These are phyloP conservation scores for Callyntrura guangdongensis DNA, from an alignment of 2,888 invertebrate genomes.

Conservation along the genomic window DNA sequence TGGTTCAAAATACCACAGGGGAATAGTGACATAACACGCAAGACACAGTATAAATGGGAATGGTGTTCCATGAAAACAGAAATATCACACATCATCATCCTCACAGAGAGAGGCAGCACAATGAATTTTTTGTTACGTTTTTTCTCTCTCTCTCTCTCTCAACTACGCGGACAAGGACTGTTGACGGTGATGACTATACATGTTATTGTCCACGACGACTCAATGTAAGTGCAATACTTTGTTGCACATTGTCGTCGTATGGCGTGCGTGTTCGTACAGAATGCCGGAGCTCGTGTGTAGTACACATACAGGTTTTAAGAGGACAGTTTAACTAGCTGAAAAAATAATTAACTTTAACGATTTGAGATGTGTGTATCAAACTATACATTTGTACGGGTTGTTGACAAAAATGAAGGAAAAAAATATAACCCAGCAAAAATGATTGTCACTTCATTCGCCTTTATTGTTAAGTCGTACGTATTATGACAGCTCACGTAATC, in stretches of 20 bases:
- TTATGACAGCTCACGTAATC: conserved; percentile 58
- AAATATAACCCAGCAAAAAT: conserved; percentile 54
- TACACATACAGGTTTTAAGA: background rate
- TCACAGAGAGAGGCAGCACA: conserved; percentile 15
- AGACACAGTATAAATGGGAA: conserved; percentile 36
- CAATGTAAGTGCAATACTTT: background rate
- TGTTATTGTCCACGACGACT: conserved; percentile 49
- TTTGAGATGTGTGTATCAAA: conserved; percentile 25
- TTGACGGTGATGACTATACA: conserved; percentile 28
- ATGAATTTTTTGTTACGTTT: conserved; percentile 44
- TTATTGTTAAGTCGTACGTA: conserved; percentile 56
- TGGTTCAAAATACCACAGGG: conserved; percentile 55
- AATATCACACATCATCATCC: conserved; percentile 29
- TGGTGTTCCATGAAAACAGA: conserved; percentile 27
- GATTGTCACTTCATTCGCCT: conserved; percentile 70
- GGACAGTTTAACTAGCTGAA: conserved; percentile 48
- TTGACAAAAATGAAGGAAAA: conserved; percentile 65
- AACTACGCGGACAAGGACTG: conserved; percentile 62
- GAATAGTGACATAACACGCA: conserved; percentile 78
- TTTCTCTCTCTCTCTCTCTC: too few relatives aligned
- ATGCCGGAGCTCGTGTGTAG: background rate
- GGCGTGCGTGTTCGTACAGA: background rate
- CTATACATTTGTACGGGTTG: conserved; percentile 9
- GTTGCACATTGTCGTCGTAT: conserved; percentile 14
- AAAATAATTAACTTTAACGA: conserved; percentile 75